phyloP scores from a whole-genome alignment of 2,888 invertebrate species.

The Caenorhabditis imperialis region DNA sequence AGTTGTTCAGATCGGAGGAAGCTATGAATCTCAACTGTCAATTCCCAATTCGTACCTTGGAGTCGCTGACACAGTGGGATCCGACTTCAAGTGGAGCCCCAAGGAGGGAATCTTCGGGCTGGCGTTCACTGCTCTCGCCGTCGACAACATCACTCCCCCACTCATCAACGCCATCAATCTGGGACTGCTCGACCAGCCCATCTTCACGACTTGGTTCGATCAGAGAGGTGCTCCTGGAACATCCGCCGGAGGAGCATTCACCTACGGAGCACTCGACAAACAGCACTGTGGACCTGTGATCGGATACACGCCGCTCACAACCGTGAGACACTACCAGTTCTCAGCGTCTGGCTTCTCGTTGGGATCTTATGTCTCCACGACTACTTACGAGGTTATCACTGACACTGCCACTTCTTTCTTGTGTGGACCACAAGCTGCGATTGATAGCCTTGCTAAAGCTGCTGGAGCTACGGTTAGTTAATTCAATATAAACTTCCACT shows the following conservation, averaged over 20 bases:
- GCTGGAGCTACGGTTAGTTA: conserved; percentile 56
- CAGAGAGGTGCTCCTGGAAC: conserved; percentile 48
- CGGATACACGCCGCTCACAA: conserved; percentile 46
- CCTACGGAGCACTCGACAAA: conserved; percentile 64
- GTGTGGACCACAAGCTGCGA: conserved; percentile 49
- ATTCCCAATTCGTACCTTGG: conserved; percentile 71
- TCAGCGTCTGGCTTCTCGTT: conserved; percentile 42
- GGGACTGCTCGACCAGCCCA: conserved; percentile 59
- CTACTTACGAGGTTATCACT: conserved; percentile 56
- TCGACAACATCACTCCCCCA: conserved; percentile 59
- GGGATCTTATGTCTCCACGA: conserved; percentile 35
- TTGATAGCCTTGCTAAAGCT: conserved; percentile 51
- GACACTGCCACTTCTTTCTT: conserved; percentile 62
- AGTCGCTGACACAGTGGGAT: conserved; percentile 65
- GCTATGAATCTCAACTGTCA: conserved; percentile 51
- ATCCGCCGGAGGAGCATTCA: conserved; percentile 60
- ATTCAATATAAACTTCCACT: no score
- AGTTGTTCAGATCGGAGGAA: conserved; percentile 56
- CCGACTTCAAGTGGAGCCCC: conserved; percentile 64
- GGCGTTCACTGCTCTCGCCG: conserved; percentile 58
- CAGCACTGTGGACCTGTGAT: conserved; percentile 60
- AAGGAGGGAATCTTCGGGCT: conserved; percentile 64
- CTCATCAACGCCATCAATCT: conserved; percentile 59
- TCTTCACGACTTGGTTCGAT: conserved; percentile 65
- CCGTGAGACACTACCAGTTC: conserved; percentile 37